A percentile compares a stretch with the other conserved stretches of the same genome.
phyloP scores from a whole-genome alignment of 2,888 invertebrate species.

The Euproctis similis region DNA sequence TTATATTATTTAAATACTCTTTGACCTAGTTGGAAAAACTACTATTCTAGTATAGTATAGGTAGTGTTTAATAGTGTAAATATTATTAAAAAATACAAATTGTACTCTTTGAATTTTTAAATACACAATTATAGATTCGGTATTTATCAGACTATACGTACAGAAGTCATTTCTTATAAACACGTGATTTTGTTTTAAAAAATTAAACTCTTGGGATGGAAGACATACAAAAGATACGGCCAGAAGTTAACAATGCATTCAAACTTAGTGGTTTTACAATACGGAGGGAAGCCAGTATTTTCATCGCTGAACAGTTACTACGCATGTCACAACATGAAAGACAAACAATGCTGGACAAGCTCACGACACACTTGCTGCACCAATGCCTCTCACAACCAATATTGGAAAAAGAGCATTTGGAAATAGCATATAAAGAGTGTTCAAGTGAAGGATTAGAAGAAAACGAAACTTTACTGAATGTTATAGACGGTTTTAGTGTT shows the following conservation, averaged over 20 bases:
- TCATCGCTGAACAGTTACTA: conserved; percentile 82
- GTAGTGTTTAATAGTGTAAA: too few species aligned
- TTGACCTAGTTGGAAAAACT: too few species aligned
- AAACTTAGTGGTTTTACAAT: conserved; percentile 85
- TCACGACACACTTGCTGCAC: conserved; percentile 85
- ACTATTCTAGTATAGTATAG: too few species aligned
- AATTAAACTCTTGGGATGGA: too few species aligned
- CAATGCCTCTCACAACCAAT: conserved; percentile 84
- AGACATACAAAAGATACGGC: conserved; percentile 68
- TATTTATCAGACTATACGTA: too few species aligned
- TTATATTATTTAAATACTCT: too few species aligned
- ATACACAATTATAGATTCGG: too few species aligned
- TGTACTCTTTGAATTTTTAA: too few species aligned
- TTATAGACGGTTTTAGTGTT: conserved; percentile 88
- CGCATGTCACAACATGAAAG: conserved; percentile 77
- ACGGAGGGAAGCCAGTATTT: conserved; percentile 83
- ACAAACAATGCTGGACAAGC: conserved; percentile 82
- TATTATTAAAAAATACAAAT: too few species aligned
- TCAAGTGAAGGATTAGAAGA: conserved; percentile 78
- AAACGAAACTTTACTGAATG: conserved; percentile 82
- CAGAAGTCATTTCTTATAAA: too few species aligned
- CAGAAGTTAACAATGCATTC: conserved; percentile 80
- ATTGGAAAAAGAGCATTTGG: conserved; percentile 83
- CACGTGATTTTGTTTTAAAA: too few species aligned
- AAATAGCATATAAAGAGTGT: conserved; percentile 82